phyloP scores from a whole-genome alignment of 2,888 invertebrate species.

The Cryptus viduatorius region DNA sequence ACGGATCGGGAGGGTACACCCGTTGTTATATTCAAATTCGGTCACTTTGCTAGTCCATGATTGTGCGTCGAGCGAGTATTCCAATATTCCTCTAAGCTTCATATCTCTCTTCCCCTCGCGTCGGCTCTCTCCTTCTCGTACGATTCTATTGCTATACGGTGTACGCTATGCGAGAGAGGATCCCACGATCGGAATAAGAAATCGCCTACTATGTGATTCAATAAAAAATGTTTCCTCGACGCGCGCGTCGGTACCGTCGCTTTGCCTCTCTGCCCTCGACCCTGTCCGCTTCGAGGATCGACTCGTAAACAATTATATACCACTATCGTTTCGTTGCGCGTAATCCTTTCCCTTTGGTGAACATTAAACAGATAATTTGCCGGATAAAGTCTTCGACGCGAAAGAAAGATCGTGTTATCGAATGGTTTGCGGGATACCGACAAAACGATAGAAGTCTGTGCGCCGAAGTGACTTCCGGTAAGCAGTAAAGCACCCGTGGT shows the following conservation, averaged over 20 bases:
- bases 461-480: conserved; percentile 15
- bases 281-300: conserved; percentile 31
- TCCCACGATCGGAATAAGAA: conserved; percentile 67
- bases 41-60: conserved; percentile 81
- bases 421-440: not conserved
- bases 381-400: conserved; percentile 2
- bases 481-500: conserved; percentile 2
- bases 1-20: conserved; percentile 52
- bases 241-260: not conserved
- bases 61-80: conserved; percentile 80
- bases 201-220: conserved; percentile 58
- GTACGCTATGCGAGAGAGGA: conserved; percentile 53
- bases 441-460: not conserved
- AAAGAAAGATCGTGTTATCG: conserved; percentile 17
- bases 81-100: conserved; percentile 72
- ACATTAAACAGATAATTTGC: conserved; percentile 30
- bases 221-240: conserved; percentile 47
- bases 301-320: conserved; percentile 43
- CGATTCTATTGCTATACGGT: conserved; percentile 46
- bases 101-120: conserved; percentile 20
- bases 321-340: not conserved
- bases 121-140: conserved; percentile 4
- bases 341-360: not conserved
- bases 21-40: conserved; percentile 84
- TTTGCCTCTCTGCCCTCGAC: conserved; percentile 42